Evolutionary conservation across 2,797 vertebrate genomes (phyloP).

Genomic region (Schizothorax lantsangensis): DNA sequence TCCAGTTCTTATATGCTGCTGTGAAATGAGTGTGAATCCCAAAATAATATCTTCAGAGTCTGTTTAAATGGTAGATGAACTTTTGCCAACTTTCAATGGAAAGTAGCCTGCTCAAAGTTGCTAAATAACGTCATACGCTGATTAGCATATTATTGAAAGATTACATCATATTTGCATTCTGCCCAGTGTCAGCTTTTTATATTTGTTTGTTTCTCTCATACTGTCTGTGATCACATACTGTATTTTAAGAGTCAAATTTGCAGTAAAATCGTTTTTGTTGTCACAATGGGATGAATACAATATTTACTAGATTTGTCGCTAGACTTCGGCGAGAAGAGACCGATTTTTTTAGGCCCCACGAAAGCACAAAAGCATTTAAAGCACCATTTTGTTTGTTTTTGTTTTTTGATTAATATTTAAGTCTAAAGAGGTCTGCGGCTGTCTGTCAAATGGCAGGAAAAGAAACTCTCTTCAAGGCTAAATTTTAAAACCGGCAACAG

Average conservation of each 20-base stretch:
- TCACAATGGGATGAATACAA: neutral
- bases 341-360: no score
- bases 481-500: neutral
- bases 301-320: neutral
- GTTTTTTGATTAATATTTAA: no score
- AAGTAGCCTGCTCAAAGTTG: neutral
- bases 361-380: no score
- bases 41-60: neutral
- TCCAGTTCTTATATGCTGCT: neutral
- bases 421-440: neutral
- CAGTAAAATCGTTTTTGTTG: neutral
- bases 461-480: no score
- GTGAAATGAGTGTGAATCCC: neutral
- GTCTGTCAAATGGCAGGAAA: neutral
- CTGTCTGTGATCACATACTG: neutral
- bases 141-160: neutral
- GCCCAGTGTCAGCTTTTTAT: neutral
- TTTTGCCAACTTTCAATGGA: no score
- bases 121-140: neutral
- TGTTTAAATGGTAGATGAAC: neutral
- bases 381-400: no score
- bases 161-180: neutral
- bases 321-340: no score
- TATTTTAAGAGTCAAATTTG: neutral
- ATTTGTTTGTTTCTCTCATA: neutral